Evolutionary conservation across 1,140 invertebrate genomes (phyloP).

Genomic region (Archivesica marissinica): DNA sequence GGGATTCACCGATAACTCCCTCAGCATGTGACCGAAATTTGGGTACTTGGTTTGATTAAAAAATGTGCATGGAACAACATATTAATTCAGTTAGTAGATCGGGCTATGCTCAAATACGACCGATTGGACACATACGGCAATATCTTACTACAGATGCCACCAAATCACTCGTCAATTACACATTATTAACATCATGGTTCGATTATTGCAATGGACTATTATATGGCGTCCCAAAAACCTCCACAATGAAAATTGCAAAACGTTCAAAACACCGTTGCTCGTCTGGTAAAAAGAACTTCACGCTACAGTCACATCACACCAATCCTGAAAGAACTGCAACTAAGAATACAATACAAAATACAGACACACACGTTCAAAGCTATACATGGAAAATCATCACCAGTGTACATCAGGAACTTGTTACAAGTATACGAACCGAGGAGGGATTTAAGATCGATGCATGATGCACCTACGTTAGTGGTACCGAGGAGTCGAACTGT

Average conservation of each 20-base stretch:
- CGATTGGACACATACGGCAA: slow-evolving; percentile 23
- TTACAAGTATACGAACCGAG: too few relatives aligned
- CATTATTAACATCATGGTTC: not conserved
- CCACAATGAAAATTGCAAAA: too few relatives aligned
- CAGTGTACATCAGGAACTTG: too few relatives aligned
- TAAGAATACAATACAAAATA: too few relatives aligned
- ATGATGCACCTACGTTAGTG: too few relatives aligned
- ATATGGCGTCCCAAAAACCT: not conserved
- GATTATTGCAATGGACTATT: slow-evolving; percentile 16
- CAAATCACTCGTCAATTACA: slow-evolving; percentile 21
- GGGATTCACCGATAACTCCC: slow-evolving; percentile 9
- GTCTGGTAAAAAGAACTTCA: not conserved
- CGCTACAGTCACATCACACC: not conserved
- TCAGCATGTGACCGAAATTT: not conserved
- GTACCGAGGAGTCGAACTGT: too few relatives aligned
- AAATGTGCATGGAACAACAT: too few relatives aligned
- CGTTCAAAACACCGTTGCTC: slow-evolving; percentile 24
- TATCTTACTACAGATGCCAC: not conserved
- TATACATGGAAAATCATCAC: too few relatives aligned
- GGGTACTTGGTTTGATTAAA: not conserved
- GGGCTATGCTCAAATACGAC: not conserved
- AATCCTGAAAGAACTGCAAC: slow-evolving; percentile 5
- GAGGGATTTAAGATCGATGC: too few relatives aligned
- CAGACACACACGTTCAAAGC: too few relatives aligned
- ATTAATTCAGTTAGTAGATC: too few relatives aligned